Percentiles rank a stretch among this genome's conserved stretches.
These are phyloP conservation scores for Nothoprocta perdicaria DNA, from an alignment of 2,113 vertebrate genomes.

Conservation along the genomic window DNA sequence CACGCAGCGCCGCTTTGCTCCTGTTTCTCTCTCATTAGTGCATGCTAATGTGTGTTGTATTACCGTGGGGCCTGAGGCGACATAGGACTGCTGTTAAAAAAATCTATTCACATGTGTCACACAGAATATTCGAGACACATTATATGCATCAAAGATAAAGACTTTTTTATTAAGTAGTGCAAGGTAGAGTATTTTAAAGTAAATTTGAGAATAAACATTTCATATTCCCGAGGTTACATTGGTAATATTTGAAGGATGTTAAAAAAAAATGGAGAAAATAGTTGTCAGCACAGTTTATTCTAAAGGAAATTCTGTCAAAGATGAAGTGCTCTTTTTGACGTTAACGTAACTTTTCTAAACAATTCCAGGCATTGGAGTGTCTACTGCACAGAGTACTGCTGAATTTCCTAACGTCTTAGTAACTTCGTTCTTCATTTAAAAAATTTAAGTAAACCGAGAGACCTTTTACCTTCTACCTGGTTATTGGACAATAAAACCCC, in stretches of 20 bases:
- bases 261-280: background rate
- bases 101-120: rapidly evolving
- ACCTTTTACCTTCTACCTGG: background rate
- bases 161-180: background rate
- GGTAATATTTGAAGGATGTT: background rate
- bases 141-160: background rate
- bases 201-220: background rate
- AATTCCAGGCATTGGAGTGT: background rate
- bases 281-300: background rate
- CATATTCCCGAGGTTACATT: background rate
- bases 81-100: background rate
- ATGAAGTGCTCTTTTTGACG: background rate
- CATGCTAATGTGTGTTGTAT: background rate
- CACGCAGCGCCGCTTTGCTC: background rate
- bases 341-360: background rate
- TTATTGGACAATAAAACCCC: background rate
- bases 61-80: background rate
- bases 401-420: background rate
- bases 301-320: background rate
- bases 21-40: background rate
- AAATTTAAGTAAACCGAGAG: rapidly evolving
- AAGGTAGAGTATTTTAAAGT: background rate
- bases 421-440: background rate
- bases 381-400: background rate
- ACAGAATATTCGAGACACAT: background rate